Base-by-base conservation (phyloP, 2,888 invertebrate species). In the Laothoe populi region DNA sequence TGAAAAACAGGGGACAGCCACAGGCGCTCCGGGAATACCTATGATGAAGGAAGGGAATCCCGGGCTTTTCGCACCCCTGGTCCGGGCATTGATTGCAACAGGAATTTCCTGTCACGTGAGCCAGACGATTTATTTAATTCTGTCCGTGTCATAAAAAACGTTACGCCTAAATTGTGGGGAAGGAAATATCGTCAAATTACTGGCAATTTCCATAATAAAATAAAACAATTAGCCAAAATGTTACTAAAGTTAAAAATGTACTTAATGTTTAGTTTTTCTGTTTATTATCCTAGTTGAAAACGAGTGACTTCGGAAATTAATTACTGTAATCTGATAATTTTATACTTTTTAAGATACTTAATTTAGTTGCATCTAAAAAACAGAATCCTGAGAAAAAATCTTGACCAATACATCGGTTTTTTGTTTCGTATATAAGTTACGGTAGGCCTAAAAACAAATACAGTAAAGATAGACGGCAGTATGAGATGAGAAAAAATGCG, bases 21-120 rank as follows among this genome's bases (percentile, higher is more conserved):
- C 71, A 65, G 72, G 76, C 76, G 72, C 74, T 76, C 74, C 77
- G 90, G 90, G 80, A 90, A 91, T 85, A 83, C 88, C 90, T 83
- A 84, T 87, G 87, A 89, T 87, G 85, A 84, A 83, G 74, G 67
- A 76, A 84, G 90, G 89, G 84, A 90, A 86, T 87, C 82, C 90
- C 87, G 74, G 75, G 65, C 73, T 71, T 81, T 82, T 70, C 44
- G 81, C 84, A 82, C 86, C 84, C 82, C 79, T 71, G 64, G 19
- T 31, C 35, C 58, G 64, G 71, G 71, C 83, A 84, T 86, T 80
- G 83, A 86, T 82, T 83, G 76, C 69, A 71, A 69, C 64, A 57
- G 86, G 86, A 77, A 85, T 85, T 90, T 85, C 90, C 90, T 84
- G 81, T 68, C 63, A 65, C 69, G 69, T 71, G 69, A 63, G 38